Base-by-base conservation (phyloP, 2,888 invertebrate genomes). In the Apamea anceps region DNA sequence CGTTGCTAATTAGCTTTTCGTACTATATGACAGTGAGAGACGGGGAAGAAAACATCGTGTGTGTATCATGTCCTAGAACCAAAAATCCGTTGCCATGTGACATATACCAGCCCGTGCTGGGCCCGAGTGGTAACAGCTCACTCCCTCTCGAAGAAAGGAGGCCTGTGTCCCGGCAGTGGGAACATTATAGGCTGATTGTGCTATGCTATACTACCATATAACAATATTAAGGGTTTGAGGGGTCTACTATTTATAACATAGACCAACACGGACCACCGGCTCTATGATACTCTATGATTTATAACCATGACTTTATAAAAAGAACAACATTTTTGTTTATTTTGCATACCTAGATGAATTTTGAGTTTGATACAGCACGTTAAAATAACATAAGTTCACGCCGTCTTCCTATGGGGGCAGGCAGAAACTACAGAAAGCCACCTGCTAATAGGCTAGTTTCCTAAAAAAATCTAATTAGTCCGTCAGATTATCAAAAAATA, bases 1-100 rank as follows among this genome's bases (percentile, higher is more conserved):
- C 63, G 65, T 66, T 68, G 28, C n/a, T 84, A 84, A 87, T 85
- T 84, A 74, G 42, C n/a, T 72, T 51, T 72, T 57, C 15, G 25
- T 57, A 32, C 42, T 65, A n/a, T 70, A 57, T 6, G 8, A 4
- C 25, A 7, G 57, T 25, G 10, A 54, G 25, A 10, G 8, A 10
- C 57, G 25, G 25, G 10, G 25, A 25, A 8, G 54, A 12, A 57
- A 57, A 57, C n/a, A 57, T n/a, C 4, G 32, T 32, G 32, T 2
- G 32, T 32, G 32, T 32, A 32, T 32, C 5, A 57, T 57, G 12
- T 25, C n/a, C 57, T n/a, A 25, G 10, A 57, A 57, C n/a, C n/a
- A n/a, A n/a, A 57, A 57, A 57, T 57, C n/a, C n/a, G 10, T n/a
- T 12, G 5, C 12, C n/a, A 25, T 57, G 25, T 8, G 10, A 57